Percentiles rank a stretch among this genome's conserved stretches.
These are phyloP conservation scores for Oscheius sp. DNA, from an alignment of 1,140 invertebrate genomes.

Conservation along the genomic window DNA sequence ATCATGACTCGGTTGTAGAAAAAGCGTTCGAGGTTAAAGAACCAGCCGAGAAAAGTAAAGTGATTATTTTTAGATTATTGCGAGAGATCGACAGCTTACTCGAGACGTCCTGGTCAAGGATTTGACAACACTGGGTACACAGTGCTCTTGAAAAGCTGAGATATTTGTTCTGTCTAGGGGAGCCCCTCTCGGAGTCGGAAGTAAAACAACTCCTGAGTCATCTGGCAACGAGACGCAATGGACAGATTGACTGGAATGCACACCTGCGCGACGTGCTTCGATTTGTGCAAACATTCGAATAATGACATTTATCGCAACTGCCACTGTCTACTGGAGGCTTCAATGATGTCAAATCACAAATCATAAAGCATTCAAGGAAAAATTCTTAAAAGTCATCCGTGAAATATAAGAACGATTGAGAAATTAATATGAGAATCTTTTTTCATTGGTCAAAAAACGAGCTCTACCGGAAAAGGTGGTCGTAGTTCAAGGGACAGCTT, in stretches of 20 bases:
- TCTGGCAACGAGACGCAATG: slow-evolving; percentile 1
- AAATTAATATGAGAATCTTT: too few species aligned
- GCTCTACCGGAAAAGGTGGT: too few species aligned
- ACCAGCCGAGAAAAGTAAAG: slow-evolving; percentile 6
- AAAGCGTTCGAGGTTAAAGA: neutral
- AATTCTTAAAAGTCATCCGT: too few species aligned
- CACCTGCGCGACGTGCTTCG: slow-evolving; percentile 2
- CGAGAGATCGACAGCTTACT: neutral
- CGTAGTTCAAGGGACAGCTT: too few species aligned
- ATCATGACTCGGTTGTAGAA: neutral
- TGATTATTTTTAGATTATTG: slow-evolving; percentile 15
- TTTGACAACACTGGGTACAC: slow-evolving; percentile 8
- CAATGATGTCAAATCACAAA: too few species aligned
- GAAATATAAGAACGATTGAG: too few species aligned
- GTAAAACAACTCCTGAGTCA: slow-evolving; percentile 29
- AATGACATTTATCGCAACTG: too few species aligned
- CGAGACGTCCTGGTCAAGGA: slow-evolving; percentile 6
- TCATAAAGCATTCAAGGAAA: too few species aligned
- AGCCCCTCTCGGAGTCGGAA: slow-evolving; percentile 16
- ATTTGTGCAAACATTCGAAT: neutral
- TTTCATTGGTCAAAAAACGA: too few species aligned
- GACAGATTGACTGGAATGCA: slow-evolving; percentile 17
- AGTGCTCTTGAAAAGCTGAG: too few species aligned
- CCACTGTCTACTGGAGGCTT: too few species aligned
- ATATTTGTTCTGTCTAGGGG: neutral